A percentile compares a stretch with the other conserved stretches of the same genome.
These are phyloP conservation scores for Hypothenemus hampei DNA, from an alignment of 1,140 invertebrate species.

Conservation along the genomic window DNA sequence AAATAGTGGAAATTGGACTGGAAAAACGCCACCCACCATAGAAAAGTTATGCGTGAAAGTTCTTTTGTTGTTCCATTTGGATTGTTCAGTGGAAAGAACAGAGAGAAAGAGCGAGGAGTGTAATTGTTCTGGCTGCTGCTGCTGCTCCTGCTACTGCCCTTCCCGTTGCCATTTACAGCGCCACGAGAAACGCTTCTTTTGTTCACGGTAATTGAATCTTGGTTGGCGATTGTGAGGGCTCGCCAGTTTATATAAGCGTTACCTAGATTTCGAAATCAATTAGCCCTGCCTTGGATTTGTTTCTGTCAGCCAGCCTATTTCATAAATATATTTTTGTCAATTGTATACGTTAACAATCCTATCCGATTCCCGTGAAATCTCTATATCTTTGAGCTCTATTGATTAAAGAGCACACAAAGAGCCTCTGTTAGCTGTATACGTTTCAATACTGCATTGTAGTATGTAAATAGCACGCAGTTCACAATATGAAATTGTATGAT, in stretches of 20 bases:
- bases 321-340: neutral
- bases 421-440: too few relatives aligned
- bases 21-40: too few relatives aligned
- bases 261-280: slow-evolving; percentile 40
- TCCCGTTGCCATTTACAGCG: slow-evolving; percentile 40
- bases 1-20: too few relatives aligned
- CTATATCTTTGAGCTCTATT: too few relatives aligned
- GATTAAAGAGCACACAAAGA: too few relatives aligned
- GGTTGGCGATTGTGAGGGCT: slow-evolving; percentile 36
- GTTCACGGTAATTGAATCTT: slow-evolving; percentile 42
- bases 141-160: too few relatives aligned
- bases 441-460: too few relatives aligned
- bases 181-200: slow-evolving; percentile 40
- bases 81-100: too few relatives aligned
- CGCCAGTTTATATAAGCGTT: slow-evolving; percentile 38
- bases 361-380: too few relatives aligned
- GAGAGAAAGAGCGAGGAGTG: slow-evolving; percentile 30
- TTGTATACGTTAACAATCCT: neutral
- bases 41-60: slow-evolving; percentile 8
- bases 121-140: slow-evolving; percentile 37
- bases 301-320: slow-evolving; percentile 13
- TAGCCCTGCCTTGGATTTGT: slow-evolving; percentile 34
- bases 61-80: slow-evolving; percentile 19
- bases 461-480: too few relatives aligned
- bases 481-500: too few relatives aligned